A percentile compares a stretch with the other conserved stretches of the same genome.
Conservation (phyloP, 2,888 invertebrate genomes). For the Omphaloscelis lunosa region DNA sequence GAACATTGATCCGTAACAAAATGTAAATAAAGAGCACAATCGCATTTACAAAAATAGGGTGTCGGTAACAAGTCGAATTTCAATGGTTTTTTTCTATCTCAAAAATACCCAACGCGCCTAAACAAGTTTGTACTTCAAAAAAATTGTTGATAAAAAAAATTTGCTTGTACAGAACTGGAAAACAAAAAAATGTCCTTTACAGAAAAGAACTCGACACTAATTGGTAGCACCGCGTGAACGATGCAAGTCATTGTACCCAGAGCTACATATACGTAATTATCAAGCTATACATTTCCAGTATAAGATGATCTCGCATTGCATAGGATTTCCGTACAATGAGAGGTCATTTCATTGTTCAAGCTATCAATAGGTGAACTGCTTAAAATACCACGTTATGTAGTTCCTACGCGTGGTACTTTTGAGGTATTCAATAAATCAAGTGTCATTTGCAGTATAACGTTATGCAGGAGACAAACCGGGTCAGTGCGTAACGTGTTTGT, state of each 20-base stretch:
- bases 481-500: neutral
- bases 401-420: neutral
- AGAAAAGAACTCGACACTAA: neutral
- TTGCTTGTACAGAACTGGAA: neutral
- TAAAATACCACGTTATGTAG: neutral
- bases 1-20: too few relatives aligned
- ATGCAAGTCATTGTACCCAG: neutral
- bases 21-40: too few relatives aligned
- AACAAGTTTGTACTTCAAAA: too few relatives aligned
- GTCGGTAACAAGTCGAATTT: too few relatives aligned
- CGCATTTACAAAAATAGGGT: too few relatives aligned
- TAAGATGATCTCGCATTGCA: too few relatives aligned
- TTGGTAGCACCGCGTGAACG: neutral
- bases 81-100: too few relatives aligned
- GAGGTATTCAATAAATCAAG: neutral
- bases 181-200: neutral
- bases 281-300: too few relatives aligned
- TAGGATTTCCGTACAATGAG: too few relatives aligned
- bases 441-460: neutral
- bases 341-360: neutral
- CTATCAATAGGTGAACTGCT: neutral
- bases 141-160: neutral
- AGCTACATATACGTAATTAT: too few relatives aligned
- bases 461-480: neutral
- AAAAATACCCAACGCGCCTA: too few relatives aligned